Conservation (phyloP, 2,113 vertebrate genomes). For the Panthera leo region DNA sequence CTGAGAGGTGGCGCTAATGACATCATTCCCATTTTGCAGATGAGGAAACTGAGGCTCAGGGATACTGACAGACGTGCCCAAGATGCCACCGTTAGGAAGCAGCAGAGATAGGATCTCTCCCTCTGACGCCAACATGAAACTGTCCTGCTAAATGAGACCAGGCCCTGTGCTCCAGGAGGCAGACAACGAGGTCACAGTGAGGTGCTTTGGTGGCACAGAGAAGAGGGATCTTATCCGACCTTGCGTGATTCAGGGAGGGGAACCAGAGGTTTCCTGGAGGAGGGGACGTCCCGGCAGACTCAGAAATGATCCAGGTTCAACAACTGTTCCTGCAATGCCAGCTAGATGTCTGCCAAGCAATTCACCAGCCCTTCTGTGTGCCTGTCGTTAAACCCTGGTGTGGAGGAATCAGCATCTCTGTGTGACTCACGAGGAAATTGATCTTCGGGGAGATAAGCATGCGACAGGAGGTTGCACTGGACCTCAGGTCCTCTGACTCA, state of each 20-base stretch:
- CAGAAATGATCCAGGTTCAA: background rate
- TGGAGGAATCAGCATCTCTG: background rate
- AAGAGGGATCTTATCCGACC: background rate
- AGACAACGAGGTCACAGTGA: background rate
- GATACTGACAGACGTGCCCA: background rate
- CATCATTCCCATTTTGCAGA: background rate
- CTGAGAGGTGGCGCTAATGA: background rate
- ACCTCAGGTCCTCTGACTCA: background rate
- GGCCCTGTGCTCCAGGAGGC: background rate
- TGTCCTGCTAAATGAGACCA: background rate
- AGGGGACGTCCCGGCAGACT: background rate
- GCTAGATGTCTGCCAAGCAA: background rate
- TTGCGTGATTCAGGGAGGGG: background rate
- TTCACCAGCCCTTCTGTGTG: background rate
- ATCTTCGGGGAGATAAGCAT: accelerated
- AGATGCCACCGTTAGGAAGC: background rate
- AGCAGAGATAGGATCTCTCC: background rate
- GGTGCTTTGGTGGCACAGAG: background rate
- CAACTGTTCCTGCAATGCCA: background rate
- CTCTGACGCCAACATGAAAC: background rate
- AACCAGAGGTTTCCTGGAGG: background rate
- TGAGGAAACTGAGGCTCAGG: background rate
- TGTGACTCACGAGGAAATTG: background rate
- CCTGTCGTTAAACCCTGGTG: background rate
- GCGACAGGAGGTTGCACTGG: background rate